A percentile compares a stretch with the other conserved stretches of the same genome.
Conservation (phyloP, 2,113 vertebrate species). For the Coreoperca whiteheadi region DNA sequence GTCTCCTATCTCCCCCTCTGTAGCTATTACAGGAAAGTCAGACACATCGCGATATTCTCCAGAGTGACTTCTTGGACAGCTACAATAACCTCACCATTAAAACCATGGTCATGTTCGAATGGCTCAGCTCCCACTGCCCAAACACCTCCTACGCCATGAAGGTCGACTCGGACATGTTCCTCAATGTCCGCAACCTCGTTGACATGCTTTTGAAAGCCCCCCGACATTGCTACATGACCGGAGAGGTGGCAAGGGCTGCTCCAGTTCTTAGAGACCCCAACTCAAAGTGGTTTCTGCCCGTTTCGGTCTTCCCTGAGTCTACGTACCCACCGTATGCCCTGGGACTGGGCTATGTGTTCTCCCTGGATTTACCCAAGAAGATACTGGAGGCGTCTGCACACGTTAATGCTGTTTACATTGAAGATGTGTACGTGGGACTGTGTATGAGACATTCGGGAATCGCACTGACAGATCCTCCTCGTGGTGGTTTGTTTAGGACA, state of each 20-base stretch:
- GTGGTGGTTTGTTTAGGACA: not conserved
- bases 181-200: constrained; percentile 72
- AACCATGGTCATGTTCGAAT: constrained; percentile 85
- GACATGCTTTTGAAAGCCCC: constrained; percentile 49
- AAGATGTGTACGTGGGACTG: constrained; percentile 71
- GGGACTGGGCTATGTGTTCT: constrained; percentile 68
- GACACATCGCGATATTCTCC: constrained; percentile 76
- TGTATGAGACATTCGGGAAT: constrained; percentile 62
- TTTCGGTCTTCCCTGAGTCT: constrained; percentile 27
- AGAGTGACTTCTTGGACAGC: constrained; percentile 83
- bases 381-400: constrained; percentile 52
- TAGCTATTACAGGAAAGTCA: constrained; percentile 72
- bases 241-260: not conserved
- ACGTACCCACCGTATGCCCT: constrained; percentile 37
- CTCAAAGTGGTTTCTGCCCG: constrained; percentile 69
- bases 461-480: constrained; percentile 40
- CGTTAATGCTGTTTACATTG: constrained; percentile 59
- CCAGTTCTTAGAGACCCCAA: not conserved
- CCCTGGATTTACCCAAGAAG: constrained; percentile 61
- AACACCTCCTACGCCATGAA: constrained; percentile 78
- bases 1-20: not conserved
- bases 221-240: constrained; percentile 54
- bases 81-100: constrained; percentile 85
- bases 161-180: constrained; percentile 82
- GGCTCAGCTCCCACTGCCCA: constrained; percentile 79